Evolutionary conservation across 2,888 invertebrate species (phyloP).

Genomic region (Eupithecia centaureata): DNA sequence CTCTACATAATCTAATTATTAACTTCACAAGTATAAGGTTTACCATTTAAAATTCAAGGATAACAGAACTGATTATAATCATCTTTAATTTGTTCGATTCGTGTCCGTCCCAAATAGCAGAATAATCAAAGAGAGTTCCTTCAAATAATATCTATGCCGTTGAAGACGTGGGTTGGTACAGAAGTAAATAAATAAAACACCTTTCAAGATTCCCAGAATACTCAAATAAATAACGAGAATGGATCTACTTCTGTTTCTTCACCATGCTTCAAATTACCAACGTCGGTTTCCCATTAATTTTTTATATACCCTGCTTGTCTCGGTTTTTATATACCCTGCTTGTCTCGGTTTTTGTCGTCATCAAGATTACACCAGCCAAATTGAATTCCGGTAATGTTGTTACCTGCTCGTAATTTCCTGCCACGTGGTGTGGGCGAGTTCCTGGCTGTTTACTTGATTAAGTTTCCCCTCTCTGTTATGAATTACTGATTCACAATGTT

Average conservation of each 20-base stretch:
- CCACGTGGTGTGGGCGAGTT: conserved; percentile 37
- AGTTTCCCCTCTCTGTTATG: neutral
- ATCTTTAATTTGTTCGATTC: too few relatives aligned
- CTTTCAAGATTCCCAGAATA: neutral
- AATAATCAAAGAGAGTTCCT: too few relatives aligned
- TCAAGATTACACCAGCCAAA: conserved; percentile 50
- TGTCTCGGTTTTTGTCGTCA: conserved; percentile 47
- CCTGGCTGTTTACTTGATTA: conserved; percentile 12
- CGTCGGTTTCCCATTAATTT: conserved; percentile 17
- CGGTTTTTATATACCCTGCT: conserved; percentile 43
- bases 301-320: conserved; percentile 16
- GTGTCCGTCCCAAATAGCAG: too few relatives aligned
- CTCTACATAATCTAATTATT: too few relatives aligned
- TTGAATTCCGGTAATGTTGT: conserved; percentile 52
- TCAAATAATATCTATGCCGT: too few relatives aligned
- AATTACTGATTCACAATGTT: neutral
- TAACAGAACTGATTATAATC: too few relatives aligned
- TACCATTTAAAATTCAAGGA: too few relatives aligned
- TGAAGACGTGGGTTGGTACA: too few relatives aligned
- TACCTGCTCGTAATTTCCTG: conserved; percentile 46
- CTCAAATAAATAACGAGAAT: neutral
- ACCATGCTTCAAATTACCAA: conserved; percentile 6
- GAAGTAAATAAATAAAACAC: neutral
- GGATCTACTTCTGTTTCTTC: neutral
- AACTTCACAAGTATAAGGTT: too few relatives aligned